Percentiles rank a stretch among this genome's conserved stretches.
These are phyloP conservation scores for Xyrichtys novacula DNA, from an alignment of 2,797 vertebrate species.

Conservation along the genomic window DNA sequence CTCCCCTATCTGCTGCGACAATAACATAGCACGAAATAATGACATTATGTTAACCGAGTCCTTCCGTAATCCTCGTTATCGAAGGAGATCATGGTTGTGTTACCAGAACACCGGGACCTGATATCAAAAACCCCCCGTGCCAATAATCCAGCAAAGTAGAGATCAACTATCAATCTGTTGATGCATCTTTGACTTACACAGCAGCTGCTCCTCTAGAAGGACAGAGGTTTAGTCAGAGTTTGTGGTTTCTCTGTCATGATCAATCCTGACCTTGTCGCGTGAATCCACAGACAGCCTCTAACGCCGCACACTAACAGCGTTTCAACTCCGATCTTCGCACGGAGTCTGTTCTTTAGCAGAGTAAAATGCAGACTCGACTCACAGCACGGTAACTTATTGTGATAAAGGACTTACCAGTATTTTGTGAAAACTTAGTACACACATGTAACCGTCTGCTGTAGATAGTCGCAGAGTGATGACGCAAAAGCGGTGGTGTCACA, in stretches of 20 bases:
- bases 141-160: too few relatives aligned
- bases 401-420: constrained; percentile 56
- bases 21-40: too few relatives aligned
- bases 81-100: constrained; percentile 1
- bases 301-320: background rate
- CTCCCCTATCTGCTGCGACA: too few relatives aligned
- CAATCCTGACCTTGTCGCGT: constrained; percentile 82
- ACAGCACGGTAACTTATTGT: accelerated
- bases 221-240: too few relatives aligned
- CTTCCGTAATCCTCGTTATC: too few relatives aligned
- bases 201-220: too few relatives aligned
- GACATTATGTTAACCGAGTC: too few relatives aligned
- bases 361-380: accelerated
- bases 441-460: constrained; percentile 61
- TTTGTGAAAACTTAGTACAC: constrained; percentile 39
- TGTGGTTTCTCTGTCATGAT: too few relatives aligned
- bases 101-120: background rate
- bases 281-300: constrained; percentile 1
- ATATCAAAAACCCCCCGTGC: background rate
- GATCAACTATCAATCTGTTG: accelerated
- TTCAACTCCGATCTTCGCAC: accelerated
- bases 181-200: background rate
- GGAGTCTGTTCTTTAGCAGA: too few relatives aligned
- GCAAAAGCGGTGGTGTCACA: background rate
- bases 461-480: constrained; percentile 72